Percentiles rank a stretch among this genome's conserved stretches.
phyloP scores from a whole-genome alignment of 2,888 invertebrate species.

The Ophion costatus region DNA sequence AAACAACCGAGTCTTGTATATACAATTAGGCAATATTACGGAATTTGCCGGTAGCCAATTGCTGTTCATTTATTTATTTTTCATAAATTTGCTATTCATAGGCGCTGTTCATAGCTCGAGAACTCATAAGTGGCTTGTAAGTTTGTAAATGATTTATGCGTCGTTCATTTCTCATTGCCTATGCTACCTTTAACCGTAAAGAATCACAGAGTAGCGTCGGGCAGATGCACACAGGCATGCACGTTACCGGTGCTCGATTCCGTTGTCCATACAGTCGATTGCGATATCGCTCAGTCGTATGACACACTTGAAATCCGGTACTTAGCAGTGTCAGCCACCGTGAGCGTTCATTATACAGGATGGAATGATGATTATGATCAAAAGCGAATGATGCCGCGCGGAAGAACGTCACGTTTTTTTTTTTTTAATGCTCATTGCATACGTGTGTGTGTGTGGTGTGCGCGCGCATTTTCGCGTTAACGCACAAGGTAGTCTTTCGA shows the following conservation, averaged over 20 bases:
- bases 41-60: slow-evolving; percentile 4
- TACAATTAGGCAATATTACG: slow-evolving; percentile 7
- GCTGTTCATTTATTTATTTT: neutral
- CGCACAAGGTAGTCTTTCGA: slow-evolving; percentile 50
- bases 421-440: too few relatives aligned
- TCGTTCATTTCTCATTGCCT: neutral
- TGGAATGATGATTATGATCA: slow-evolving; percentile 24
- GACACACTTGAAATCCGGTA: slow-evolving; percentile 66
- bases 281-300: slow-evolving; percentile 65
- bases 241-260: slow-evolving; percentile 65
- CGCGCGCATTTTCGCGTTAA: slow-evolving; percentile 8
- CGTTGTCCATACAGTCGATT: slow-evolving; percentile 66
- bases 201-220: neutral
- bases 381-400: neutral
- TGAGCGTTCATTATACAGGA: slow-evolving; percentile 37
- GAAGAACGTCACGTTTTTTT: too few relatives aligned
- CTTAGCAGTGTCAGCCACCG: slow-evolving; percentile 55
- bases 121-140: neutral
- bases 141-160: slow-evolving; percentile 3
- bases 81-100: neutral
- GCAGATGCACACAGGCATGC: slow-evolving; percentile 15
- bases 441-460: neutral
- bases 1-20: slow-evolving; percentile 11
- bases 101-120: neutral
- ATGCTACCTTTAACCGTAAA: slow-evolving; percentile 7